Percentiles rank a stretch among this genome's conserved stretches.
Evolutionary conservation across 2,888 invertebrate species (phyloP).

Genomic region (Pollenia labialis): DNA sequence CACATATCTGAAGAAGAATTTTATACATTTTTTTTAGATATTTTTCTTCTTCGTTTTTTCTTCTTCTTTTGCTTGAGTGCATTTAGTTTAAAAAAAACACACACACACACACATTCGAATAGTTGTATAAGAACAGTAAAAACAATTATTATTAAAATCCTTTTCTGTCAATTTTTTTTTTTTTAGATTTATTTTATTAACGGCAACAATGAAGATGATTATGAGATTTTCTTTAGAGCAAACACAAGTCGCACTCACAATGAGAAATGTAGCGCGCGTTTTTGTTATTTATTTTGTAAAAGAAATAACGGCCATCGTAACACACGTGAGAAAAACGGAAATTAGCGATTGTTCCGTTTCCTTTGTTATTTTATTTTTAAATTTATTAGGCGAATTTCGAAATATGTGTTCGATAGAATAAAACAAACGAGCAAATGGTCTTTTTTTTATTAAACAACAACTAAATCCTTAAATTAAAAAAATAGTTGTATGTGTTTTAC

Average conservation of each 20-base stretch:
- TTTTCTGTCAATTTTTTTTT: conserved; percentile 14
- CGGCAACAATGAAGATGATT: conserved; percentile 54
- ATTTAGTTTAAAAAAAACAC: conserved; percentile 14
- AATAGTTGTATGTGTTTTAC: conserved; percentile 30
- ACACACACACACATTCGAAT: conserved; percentile 10
- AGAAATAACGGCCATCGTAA: conserved; percentile 9
- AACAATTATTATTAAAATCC: conserved; percentile 20
- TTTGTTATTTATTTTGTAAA: conserved; percentile 55
- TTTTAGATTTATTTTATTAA: conserved; percentile 47
- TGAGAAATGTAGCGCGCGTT: conserved; percentile 55
- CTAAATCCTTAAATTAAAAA: conserved; percentile 7
- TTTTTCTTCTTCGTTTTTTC: neutral
- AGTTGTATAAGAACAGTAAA: conserved; percentile 39
- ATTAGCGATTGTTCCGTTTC: conserved; percentile 52
- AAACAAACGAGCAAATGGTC: neutral
- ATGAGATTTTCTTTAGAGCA: conserved; percentile 46
- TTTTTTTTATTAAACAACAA: neutral
- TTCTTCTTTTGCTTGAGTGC: conserved; percentile 16
- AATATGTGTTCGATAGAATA: neutral
- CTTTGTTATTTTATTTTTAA: conserved; percentile 37
- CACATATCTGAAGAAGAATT: neutral
- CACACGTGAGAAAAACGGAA: conserved; percentile 57
- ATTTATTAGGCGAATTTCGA: conserved; percentile 1
- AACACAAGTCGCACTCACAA: conserved; percentile 25
- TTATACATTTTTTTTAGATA: conserved; percentile 3